Base-by-base conservation (phyloP, 2,797 vertebrate genomes). In the Cossypha caffra region DNA sequence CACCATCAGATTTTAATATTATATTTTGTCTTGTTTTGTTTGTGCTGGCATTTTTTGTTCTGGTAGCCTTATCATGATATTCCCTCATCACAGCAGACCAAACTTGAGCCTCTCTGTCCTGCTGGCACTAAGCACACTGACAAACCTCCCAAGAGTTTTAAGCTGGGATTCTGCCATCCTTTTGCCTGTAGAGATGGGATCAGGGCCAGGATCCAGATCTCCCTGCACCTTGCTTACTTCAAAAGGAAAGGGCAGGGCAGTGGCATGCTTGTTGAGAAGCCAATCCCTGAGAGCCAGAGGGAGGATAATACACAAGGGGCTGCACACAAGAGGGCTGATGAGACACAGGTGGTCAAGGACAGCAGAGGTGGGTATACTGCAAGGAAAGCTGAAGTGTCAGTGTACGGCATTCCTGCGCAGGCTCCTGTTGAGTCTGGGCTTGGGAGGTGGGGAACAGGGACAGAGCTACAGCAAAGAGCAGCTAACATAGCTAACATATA, bases 381-480 rank as follows among this genome's bases (percentile, higher is more conserved):
- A 54, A 17, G 33, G 14, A 47, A 26, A 67, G 7, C 5, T 58
- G 42, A 66, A 42, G 12, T 21, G 14, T 40, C 1, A 2, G 13
- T 21, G 11, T 73, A 11, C 13, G 25, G 14, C 3, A 0, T 69
- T 43, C 24, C 13, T 68, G 26, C 19, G 25, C 31, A 43, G 13
- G 11, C 7, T 82, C 24, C 28, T 54, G 9, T 15, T 21, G 42
- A 35, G 10, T 3, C 6, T 48, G 29, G 40, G 35, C 12, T 43
- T 2, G 0, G 16, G 19, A 28, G 50, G 74, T 47, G 7, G 3
- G 2, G 16, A 50, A 37, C 7, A 29, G 6, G 5, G 10, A 13
- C 26, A 87, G 43, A 72, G 9, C 28, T 78, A 18, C 0, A 12
- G 35, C 10, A 33, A 52, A 16, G 9, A 59, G 29, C 21, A 86